Evolutionary conservation across 1,140 invertebrate species (phyloP).

Genomic region (Danaus plexippus): DNA sequence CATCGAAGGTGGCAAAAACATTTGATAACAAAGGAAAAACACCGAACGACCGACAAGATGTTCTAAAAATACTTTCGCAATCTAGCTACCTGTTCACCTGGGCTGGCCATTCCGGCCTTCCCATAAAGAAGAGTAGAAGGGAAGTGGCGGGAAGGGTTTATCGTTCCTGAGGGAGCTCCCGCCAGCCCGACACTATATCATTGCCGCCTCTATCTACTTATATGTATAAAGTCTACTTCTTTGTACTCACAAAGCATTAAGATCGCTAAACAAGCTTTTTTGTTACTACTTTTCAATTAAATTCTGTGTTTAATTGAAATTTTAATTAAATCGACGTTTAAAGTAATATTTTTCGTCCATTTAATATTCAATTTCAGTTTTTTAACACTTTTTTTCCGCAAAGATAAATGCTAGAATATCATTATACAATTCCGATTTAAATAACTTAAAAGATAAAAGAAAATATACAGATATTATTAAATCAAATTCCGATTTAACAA

Average conservation of each 20-base stretch:
- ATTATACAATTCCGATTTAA: too few relatives aligned
- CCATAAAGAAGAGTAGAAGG: conserved; percentile 70
- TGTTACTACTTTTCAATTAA: conserved; percentile 15
- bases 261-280: conserved; percentile 49
- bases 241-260: conserved; percentile 49
- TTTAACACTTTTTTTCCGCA: neutral
- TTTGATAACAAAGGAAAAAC: conserved; percentile 70
- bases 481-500: too few relatives aligned
- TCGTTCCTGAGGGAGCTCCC: conserved; percentile 64
- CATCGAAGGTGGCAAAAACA: conserved; percentile 50
- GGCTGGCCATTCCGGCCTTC: conserved; percentile 63
- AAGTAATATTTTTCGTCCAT: conserved; percentile 1
- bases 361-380: conserved; percentile 1
- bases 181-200: conserved; percentile 68
- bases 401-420: too few relatives aligned
- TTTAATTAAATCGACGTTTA: conserved; percentile 7
- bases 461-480: too few relatives aligned
- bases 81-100: conserved; percentile 68
- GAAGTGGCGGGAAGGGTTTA: conserved; percentile 66
- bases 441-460: too few relatives aligned
- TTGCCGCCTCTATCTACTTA: conserved; percentile 54
- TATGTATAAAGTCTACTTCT: conserved; percentile 46
- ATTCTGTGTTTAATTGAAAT: conserved; percentile 6
- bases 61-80: conserved; percentile 70
- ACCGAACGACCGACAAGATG: conserved; percentile 64